Conservation (phyloP, 1,140 invertebrate genomes). For the Conus ventricosus region DNA sequence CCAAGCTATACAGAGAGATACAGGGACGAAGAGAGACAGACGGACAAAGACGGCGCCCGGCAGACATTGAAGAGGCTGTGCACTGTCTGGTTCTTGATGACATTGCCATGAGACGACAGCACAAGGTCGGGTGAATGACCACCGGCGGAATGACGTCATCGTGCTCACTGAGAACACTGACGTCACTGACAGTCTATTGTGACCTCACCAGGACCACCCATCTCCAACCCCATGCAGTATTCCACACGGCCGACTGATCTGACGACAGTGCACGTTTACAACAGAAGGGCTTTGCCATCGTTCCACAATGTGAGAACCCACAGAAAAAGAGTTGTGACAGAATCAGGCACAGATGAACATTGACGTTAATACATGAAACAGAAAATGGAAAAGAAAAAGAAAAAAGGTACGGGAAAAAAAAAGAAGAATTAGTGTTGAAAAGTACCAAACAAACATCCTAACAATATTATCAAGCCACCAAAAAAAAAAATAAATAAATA, state of each 20-base stretch:
- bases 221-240: slow-evolving; percentile 13
- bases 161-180: neutral
- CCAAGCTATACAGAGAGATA: too few relatives aligned
- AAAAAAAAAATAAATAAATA: too few relatives aligned
- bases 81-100: slow-evolving; percentile 5
- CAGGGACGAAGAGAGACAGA: neutral
- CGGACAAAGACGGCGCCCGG: neutral
- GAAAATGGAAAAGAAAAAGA: too few relatives aligned
- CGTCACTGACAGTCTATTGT: neutral
- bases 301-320: too few relatives aligned
- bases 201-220: slow-evolving; percentile 29
- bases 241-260: slow-evolving; percentile 29
- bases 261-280: neutral
- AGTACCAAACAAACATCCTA: too few relatives aligned
- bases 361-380: too few relatives aligned
- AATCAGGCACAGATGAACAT: too few relatives aligned
- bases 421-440: too few relatives aligned
- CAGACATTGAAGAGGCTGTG: neutral
- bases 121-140: slow-evolving; percentile 22
- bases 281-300: too few relatives aligned
- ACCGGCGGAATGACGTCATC: slow-evolving; percentile 20
- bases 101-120: slow-evolving; percentile 28
- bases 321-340: too few relatives aligned
- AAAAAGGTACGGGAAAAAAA: too few relatives aligned
- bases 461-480: too few relatives aligned